Evolutionary conservation across 2,888 invertebrate genomes (phyloP), one percentile per base, ranked within the genome.

Genomic region (Oscheius sp.): DNA sequence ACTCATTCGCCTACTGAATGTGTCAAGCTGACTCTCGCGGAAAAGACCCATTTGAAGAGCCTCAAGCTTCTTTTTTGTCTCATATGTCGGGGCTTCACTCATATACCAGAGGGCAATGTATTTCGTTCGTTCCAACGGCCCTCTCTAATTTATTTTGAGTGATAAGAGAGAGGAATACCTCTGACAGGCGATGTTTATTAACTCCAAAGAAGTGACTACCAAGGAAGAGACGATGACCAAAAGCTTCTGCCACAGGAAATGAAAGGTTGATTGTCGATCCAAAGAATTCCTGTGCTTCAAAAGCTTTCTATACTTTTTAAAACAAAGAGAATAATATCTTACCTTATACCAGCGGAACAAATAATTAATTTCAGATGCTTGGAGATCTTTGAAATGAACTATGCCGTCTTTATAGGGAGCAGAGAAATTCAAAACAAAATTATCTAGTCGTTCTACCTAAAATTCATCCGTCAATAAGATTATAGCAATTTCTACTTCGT

Each of bases 151-250:
- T 17, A 12, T 8, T 54, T n/a, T n/a, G n/a, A 17, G n/a, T 33
- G 33, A 54, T 33, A 32, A 32, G n/a, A 33, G 12, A 17, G 20
- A 9, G 5, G 8, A 26, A 3, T 32, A 47, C 62, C 47, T 47
- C 62, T 30, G 49, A 20, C 2, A 26, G 20, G 14, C 24, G n/a
- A 44, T 70, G 72, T 9, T 67, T 50, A 49, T 81, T 75, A 24
- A 82, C 83, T 38, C 78, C 80, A 64, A 82, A 83, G 68, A 83
- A 83, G 65, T 83, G 83, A n/a, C 77, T 71, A 3, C 77, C 78
- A 2, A 77, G 62, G 24, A 69, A 72, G 38, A 82, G 72, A 9
- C 71, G 59, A 65, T 78, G 75, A 5, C 80, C 81, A 51, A 77
- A 80, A 12, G 82, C 78, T 14, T 61, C 45, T 1, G 80, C 76